phyloP scores from a whole-genome alignment of 2,888 invertebrate genomes.

The Diogma glabrata region DNA sequence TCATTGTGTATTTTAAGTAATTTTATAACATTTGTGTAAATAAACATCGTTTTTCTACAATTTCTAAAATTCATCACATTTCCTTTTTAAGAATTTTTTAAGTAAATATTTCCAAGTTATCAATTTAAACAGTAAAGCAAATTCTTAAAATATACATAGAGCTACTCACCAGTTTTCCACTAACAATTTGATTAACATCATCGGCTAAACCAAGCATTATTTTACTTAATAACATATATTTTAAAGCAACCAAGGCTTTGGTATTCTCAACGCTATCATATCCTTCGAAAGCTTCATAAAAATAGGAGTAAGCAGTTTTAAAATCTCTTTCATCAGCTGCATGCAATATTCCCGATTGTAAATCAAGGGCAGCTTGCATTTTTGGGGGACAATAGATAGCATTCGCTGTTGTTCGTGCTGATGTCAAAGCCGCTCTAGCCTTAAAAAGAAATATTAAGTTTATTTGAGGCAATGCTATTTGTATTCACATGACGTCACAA shows the following conservation, averaged over 20 bases:
- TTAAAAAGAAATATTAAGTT: slow-evolving; percentile 9
- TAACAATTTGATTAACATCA: slow-evolving; percentile 88
- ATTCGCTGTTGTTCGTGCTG: slow-evolving; percentile 98
- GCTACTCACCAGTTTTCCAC: slow-evolving; percentile 66
- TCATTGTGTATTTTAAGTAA: too few relatives aligned
- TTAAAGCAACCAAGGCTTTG: slow-evolving; percentile 88
- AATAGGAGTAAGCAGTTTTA: slow-evolving; percentile 99
- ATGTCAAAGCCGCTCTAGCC: slow-evolving; percentile 91
- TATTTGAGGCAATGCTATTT: neutral
- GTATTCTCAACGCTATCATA: slow-evolving; percentile 89
- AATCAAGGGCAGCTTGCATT: slow-evolving; percentile 93
- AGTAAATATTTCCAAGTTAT: too few relatives aligned
- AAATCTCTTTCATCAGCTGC: slow-evolving; percentile 99
- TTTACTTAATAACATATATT: slow-evolving; percentile 98
- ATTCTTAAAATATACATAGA: neutral
- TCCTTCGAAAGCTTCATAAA: slow-evolving; percentile 98
- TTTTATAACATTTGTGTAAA: too few relatives aligned
- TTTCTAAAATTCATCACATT: too few relatives aligned
- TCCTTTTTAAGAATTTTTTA: too few relatives aligned
- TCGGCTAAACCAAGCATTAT: slow-evolving; percentile 96
- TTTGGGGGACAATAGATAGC: slow-evolving; percentile 98
- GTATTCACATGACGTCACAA: slow-evolving; percentile 5
- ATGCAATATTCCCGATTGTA: slow-evolving; percentile 96
- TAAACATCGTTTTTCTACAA: too few relatives aligned
- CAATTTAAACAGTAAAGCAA: too few relatives aligned